Percentiles rank a stretch among this genome's conserved stretches.
Conservation (phyloP, 1,140 invertebrate species). For the Drosophila azteca region DNA sequence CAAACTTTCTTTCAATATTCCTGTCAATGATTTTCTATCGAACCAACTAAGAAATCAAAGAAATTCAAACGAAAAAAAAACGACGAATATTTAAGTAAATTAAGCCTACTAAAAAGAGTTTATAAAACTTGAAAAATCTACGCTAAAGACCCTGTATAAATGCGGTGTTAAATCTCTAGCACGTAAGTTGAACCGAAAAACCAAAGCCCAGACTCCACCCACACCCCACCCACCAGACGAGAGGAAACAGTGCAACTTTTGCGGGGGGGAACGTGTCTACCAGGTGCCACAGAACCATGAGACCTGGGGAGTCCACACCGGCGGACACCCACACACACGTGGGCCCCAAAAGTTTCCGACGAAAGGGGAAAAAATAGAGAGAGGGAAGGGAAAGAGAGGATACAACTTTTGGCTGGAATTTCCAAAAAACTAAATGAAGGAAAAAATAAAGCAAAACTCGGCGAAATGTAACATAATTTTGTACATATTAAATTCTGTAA, state of each 20-base stretch:
- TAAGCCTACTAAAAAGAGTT: conserved; percentile 64
- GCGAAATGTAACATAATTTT: conserved; percentile 73
- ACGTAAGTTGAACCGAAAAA: conserved; percentile 52
- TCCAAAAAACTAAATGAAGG: conserved; percentile 36
- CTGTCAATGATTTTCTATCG: conserved; percentile 27
- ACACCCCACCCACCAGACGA: conserved; percentile 9
- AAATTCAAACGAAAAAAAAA: conserved; percentile 14
- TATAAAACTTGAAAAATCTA: conserved; percentile 68
- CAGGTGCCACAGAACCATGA: conserved; percentile 49
- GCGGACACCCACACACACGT: conserved; percentile 7
- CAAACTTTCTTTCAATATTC: too few relatives aligned
- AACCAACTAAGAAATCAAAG: conserved; percentile 40
- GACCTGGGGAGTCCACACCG: neutral
- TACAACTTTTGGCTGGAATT: conserved; percentile 72
- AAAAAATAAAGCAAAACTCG: conserved; percentile 18
- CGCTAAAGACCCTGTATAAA: conserved; percentile 70
- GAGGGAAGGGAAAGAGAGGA: conserved; percentile 27
- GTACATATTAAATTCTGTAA: conserved; percentile 73
- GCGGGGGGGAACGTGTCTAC: conserved; percentile 52
- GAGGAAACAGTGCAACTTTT: conserved; percentile 39
- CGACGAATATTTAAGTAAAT: conserved; percentile 20
- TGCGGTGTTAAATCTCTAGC: conserved; percentile 63
- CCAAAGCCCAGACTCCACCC: conserved; percentile 16
- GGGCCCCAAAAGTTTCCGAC: conserved; percentile 43
- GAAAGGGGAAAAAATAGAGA: conserved; percentile 10